These are phyloP conservation scores for Dendronephthya gigantea DNA, from an alignment of 64 coral and sea anemone genomes.

Conservation along the genomic window DNA sequence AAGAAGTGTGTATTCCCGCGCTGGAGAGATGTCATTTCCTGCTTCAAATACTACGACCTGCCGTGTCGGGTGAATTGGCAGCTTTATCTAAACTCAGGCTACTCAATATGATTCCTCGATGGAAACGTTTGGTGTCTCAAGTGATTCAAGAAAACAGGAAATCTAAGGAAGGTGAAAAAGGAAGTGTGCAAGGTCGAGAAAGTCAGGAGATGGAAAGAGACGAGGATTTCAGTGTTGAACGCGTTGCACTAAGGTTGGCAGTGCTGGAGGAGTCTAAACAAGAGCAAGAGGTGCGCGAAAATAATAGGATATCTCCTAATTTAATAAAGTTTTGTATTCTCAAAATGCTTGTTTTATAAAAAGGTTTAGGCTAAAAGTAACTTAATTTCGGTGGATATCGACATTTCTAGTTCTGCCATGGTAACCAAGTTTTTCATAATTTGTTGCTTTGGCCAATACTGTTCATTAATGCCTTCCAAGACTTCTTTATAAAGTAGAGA, in stretches of 20 bases:
- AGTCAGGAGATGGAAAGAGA: constrained; percentile 10
- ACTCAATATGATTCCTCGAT: constrained; percentile 59
- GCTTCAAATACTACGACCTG: constrained; percentile 70
- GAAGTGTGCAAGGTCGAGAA: constrained; percentile 32
- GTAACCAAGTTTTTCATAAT: too few species aligned
- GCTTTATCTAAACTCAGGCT: constrained; percentile 63
- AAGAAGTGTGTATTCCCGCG: constrained; percentile 82
- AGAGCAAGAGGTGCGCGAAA: background rate
- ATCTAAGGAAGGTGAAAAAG: constrained; percentile 27
- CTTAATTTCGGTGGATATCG: too few species aligned
- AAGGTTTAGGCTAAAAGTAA: too few species aligned
- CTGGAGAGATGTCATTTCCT: constrained; percentile 79
- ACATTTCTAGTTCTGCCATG: too few species aligned
- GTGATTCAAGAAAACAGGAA: constrained; percentile 59
- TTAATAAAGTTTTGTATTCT: too few species aligned
- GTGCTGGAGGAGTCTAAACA: background rate
- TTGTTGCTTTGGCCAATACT: too few species aligned
- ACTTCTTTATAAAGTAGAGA: too few species aligned
- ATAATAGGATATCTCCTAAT: too few species aligned
- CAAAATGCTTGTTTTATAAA: too few species aligned
- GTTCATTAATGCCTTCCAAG: too few species aligned
- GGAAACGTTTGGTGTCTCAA: constrained; percentile 51
- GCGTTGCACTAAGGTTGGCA: background rate
- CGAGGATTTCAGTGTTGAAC: constrained; percentile 18
- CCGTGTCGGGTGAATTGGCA: constrained; percentile 62